Evolutionary conservation across 2,888 invertebrate species (phyloP).

Genomic region (Melieria picta): DNA sequence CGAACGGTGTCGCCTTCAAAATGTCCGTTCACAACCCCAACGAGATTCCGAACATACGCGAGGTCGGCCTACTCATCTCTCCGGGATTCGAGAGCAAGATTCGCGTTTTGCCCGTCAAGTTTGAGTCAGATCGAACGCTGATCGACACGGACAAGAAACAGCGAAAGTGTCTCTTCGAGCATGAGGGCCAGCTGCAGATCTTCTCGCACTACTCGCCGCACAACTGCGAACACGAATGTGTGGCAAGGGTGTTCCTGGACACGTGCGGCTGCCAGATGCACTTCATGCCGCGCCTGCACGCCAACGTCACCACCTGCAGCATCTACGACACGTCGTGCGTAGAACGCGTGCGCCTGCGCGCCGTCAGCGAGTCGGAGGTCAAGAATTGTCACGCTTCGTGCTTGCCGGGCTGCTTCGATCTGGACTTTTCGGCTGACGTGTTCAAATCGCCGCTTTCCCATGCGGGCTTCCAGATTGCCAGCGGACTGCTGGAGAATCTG

Average conservation of each 20-base stretch:
- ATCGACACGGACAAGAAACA: constrained; percentile 37
- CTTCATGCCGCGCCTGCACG: constrained; percentile 69
- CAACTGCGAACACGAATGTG: constrained; percentile 81
- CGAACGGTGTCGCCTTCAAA: constrained; percentile 67
- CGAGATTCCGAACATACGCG: constrained; percentile 43
- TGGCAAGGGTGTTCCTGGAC: constrained; percentile 72
- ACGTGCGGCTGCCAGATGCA: constrained; percentile 48
- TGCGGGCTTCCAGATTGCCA: constrained; percentile 40
- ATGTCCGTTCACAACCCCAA: constrained; percentile 46
- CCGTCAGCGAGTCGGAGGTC: constrained; percentile 8
- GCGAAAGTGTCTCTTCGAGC: constrained; percentile 75
- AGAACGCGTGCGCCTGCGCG: constrained; percentile 46
- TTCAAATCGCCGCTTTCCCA: constrained; percentile 69
- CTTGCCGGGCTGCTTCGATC: constrained; percentile 76
- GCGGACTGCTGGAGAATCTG: constrained; percentile 41
- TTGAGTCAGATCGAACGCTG: constrained; percentile 41
- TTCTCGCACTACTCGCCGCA: constrained; percentile 75
- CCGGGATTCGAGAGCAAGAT: constrained; percentile 47
- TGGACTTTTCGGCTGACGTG: constrained; percentile 71
- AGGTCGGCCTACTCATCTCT: constrained; percentile 44
- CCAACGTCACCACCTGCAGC: constrained; percentile 74
- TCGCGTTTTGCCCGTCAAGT: constrained; percentile 42
- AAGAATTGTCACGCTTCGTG: constrained; percentile 67
- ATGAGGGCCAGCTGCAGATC: constrained; percentile 74
- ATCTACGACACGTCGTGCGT: constrained; percentile 73